Percentiles rank a stretch among this genome's conserved stretches.
Conservation (phyloP, 2,113 vertebrate genomes). For the Sander lucioperca region DNA sequence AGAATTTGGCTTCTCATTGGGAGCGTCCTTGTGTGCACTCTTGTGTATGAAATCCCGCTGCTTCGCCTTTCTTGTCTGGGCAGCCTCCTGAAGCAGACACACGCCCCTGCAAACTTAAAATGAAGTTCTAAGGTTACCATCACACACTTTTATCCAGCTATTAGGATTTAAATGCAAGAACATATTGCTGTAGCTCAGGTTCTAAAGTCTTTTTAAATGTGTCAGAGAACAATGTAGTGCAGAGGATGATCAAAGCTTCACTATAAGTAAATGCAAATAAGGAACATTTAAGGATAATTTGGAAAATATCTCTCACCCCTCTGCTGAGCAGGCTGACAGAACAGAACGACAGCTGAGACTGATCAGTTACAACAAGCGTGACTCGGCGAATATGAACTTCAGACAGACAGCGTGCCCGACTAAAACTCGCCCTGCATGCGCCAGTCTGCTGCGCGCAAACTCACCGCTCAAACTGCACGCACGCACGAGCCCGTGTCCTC, state of each 20-base stretch:
- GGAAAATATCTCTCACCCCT: neutral
- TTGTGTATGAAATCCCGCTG: conserved; percentile 8
- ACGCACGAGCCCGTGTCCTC: neutral
- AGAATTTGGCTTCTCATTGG: conserved; percentile 45
- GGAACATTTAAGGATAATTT: neutral
- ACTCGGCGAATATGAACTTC: conserved; percentile 66
- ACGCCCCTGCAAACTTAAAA: conserved; percentile 49
- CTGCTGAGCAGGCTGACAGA: neutral
- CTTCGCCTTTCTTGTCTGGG: neutral
- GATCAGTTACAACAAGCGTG: conserved; percentile 48
- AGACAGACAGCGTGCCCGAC: conserved; percentile 45
- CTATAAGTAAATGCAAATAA: neutral
- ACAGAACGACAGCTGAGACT: neutral
- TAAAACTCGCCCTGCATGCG: conserved; percentile 60
- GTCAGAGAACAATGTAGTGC: neutral
- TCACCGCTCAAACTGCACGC: conserved; percentile 63
- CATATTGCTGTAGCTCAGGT: neutral
- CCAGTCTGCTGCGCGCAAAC: conserved; percentile 55
- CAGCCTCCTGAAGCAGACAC: conserved; percentile 39
- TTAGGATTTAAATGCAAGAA: neutral
- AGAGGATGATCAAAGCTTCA: neutral
- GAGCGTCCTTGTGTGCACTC: conserved; percentile 22
- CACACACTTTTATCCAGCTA: neutral
- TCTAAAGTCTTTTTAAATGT: neutral
- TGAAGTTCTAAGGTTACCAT: conserved; percentile 26